Percentiles rank a stretch among this genome's conserved stretches.
These are phyloP conservation scores for Zophobas atratus DNA, from an alignment of 1,140 invertebrate genomes.

Conservation along the genomic window DNA sequence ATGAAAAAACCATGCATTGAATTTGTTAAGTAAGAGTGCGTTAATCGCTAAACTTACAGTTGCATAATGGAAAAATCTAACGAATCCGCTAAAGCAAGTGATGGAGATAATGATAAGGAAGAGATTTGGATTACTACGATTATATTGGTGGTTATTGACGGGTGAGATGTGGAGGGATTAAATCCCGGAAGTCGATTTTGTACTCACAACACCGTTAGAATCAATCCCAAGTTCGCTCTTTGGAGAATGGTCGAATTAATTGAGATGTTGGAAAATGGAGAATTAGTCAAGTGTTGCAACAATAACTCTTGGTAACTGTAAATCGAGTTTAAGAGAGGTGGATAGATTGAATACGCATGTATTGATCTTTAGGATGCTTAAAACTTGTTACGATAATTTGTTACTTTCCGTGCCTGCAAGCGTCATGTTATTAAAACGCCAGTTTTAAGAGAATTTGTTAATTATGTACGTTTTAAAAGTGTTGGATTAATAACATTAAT, in stretches of 20 bases:
- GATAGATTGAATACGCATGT: no score
- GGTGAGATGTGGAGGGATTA: background rate
- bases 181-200: conserved; percentile 5
- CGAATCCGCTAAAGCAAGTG: background rate
- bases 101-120: background rate
- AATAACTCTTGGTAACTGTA: background rate
- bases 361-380: no score
- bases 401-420: no score
- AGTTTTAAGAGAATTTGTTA: no score
- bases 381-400: no score
- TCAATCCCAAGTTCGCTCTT: background rate
- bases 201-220: conserved; percentile 1
- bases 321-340: no score
- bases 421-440: no score
- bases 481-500: no score
- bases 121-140: background rate
- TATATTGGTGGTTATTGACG: background rate
- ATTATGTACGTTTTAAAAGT: no score
- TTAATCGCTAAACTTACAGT: conserved; percentile 1
- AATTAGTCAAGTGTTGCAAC: background rate
- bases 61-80: background rate
- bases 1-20: background rate
- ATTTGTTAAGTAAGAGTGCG: background rate
- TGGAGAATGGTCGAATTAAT: background rate
- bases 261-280: background rate